These are phyloP conservation scores for Cichlasoma orientale DNA, from an alignment of 2,797 vertebrate species.

Conservation along the genomic window DNA sequence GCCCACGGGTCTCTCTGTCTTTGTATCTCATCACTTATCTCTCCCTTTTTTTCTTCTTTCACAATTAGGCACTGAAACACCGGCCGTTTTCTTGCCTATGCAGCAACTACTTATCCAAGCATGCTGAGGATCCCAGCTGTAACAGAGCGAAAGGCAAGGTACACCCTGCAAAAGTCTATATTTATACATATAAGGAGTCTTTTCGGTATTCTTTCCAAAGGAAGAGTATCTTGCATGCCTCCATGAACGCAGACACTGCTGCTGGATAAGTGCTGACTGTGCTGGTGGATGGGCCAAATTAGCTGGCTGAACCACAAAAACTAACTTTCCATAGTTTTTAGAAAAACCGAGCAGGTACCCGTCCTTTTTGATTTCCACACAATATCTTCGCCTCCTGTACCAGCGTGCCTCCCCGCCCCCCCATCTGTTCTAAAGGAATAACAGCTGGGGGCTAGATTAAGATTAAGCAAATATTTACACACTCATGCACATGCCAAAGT, in stretches of 20 bases:
- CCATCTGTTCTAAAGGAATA: slow-evolving; percentile 1
- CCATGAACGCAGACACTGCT: neutral
- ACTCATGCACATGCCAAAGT: neutral
- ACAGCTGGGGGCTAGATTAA: slow-evolving; percentile 10
- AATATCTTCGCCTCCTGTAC: neutral
- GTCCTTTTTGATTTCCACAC: neutral
- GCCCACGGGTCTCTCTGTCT: neutral
- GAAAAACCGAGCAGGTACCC: neutral
- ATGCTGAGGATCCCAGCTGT: neutral
- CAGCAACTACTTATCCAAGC: neutral
- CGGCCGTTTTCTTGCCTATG: neutral
- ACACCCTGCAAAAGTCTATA: neutral
- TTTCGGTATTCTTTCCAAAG: neutral
- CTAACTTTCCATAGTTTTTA: neutral
- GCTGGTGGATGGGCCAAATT: neutral
- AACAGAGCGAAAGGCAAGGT: too few species aligned
- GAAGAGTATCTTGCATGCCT: neutral
- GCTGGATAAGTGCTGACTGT: neutral
- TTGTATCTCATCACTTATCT: neutral
- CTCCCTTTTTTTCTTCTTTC: neutral
- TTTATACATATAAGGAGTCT: neutral
- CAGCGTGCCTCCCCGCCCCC: neutral
- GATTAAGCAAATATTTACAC: slow-evolving; percentile 26
- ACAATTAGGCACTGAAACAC: neutral
- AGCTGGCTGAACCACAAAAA: neutral